Percentiles rank a stretch among this genome's conserved stretches.
These are phyloP conservation scores for Actinemys pallida DNA, from an alignment of 2,113 vertebrate species.

Conservation along the genomic window DNA sequence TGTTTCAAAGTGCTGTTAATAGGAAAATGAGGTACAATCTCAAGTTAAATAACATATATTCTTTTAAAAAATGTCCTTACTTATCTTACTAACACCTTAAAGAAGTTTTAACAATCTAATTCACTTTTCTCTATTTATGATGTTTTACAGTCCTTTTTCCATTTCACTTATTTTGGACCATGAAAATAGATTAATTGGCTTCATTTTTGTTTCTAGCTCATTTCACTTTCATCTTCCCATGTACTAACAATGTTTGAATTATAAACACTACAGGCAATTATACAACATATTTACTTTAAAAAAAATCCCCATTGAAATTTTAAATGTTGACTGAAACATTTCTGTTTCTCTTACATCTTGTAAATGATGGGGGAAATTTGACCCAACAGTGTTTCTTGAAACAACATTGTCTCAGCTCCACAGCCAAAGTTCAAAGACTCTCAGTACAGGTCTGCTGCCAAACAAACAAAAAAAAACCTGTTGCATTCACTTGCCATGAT, in stretches of 20 bases:
- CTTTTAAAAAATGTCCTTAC: background rate
- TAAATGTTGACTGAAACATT: background rate
- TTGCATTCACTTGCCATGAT: background rate
- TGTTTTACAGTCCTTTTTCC: background rate
- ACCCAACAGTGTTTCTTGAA: background rate
- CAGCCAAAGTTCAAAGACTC: background rate
- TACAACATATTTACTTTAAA: constrained; percentile 15
- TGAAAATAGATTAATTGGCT: constrained; percentile 3
- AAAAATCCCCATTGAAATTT: constrained; percentile 25
- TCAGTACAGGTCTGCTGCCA: background rate
- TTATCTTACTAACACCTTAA: background rate
- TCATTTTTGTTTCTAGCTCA: background rate
- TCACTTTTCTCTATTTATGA: background rate
- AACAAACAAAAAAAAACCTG: background rate
- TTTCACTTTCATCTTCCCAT: constrained; percentile 1
- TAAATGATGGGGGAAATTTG: background rate
- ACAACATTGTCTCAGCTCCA: background rate
- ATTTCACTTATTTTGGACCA: background rate
- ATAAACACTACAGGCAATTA: background rate
- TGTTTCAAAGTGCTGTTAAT: constrained; percentile 41
- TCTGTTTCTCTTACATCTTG: background rate
- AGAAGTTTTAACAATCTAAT: background rate
- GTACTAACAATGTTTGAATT: constrained; percentile 6
- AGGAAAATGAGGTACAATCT: constrained; percentile 3
- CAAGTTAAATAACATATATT: background rate